Conservation (phyloP, 2,797 vertebrate species). For the Hylomyscus alleni region DNA sequence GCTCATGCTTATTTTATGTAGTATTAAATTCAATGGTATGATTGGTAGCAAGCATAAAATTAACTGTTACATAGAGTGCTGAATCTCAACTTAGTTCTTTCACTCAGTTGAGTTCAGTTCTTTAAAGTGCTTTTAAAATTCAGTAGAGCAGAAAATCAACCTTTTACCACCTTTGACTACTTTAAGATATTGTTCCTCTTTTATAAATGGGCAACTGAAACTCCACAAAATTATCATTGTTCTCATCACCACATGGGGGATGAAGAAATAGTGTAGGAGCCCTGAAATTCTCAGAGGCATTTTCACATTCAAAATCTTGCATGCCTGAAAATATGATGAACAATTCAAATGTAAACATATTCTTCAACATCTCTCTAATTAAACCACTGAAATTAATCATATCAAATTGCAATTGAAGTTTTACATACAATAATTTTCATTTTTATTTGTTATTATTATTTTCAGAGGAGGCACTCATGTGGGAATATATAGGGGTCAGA, state of each 20-base stretch:
- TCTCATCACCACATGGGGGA: background rate
- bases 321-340: background rate
- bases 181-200: background rate
- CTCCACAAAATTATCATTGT: background rate
- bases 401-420: background rate
- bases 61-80: background rate
- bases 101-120: background rate
- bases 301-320: background rate
- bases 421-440: background rate
- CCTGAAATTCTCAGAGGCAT: background rate
- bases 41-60: background rate
- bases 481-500: background rate
- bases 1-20: background rate
- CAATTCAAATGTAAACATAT: background rate
- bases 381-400: background rate
- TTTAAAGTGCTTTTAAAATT: conserved; percentile 45
- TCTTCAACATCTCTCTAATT: background rate
- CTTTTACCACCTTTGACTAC: background rate
- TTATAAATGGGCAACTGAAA: background rate
- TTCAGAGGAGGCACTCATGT: background rate
- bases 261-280: background rate
- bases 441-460: background rate
- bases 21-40: background rate
- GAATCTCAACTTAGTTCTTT: background rate
- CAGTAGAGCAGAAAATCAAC: background rate